Base-by-base conservation (phyloP, 2,797 vertebrate genomes). In the Emys orbicularis region DNA sequence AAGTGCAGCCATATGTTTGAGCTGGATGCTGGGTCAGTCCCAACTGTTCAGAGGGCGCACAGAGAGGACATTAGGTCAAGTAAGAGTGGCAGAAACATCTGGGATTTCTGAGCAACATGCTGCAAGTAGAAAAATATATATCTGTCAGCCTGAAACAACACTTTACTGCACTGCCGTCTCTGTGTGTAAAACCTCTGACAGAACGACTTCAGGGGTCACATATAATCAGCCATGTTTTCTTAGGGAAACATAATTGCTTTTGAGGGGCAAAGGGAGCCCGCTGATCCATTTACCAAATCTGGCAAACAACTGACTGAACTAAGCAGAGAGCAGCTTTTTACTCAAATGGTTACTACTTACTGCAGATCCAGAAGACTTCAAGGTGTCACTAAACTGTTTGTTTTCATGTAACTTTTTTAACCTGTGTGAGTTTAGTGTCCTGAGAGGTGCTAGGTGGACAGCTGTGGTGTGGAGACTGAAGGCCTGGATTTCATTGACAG, bases 81-180 rank as follows among this genome's bases (percentile, higher is more conserved):
- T 65, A 72, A 81, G 92, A 92, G n/a, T 25, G 84, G 47, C 85
- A 92, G 79, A 80, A 83, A 77, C 74, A 77, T 77, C 68, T 85
- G 87, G 74, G n/a, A 74, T 77, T 93, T 87, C 91, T 79, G 72
- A 85, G 86, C 74, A 94, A 87, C 83, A 80, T 83, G 47, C 90
- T 61, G 61, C 76, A 76, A 92, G 61, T 41, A 74, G 53, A 83
- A 53, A 85, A 65, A 83, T 34, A 77, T 19, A 79, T 52, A 84
- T 37, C 61, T 50, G 27, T 53, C 84, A 41, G 44, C 79, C 59
- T 87, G 44, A 80, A 91, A 91, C 47, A 85, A 56, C 79, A 83
- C 83, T 34, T 31, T 9, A 56, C 76, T 92, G 86, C 8, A 79
- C 27, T 83, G 56, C 29, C 72, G 68, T 3, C 47, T 86, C 81